These are phyloP conservation scores for Caradrina kadenii DNA, from an alignment of 2,888 invertebrate genomes.

Conservation along the genomic window DNA sequence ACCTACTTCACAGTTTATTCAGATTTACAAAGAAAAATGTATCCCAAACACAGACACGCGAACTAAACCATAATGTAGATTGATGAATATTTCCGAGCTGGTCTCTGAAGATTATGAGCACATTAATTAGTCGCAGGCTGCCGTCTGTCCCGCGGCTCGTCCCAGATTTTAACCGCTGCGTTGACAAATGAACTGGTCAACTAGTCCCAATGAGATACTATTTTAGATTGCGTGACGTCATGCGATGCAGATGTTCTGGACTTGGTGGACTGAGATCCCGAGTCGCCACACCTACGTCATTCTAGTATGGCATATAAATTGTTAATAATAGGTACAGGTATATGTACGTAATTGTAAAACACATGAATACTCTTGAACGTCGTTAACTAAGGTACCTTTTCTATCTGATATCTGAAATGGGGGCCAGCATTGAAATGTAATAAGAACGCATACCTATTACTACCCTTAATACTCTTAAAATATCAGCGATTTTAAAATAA, in stretches of 20 bases:
- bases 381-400: no score
- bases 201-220: slow-evolving; percentile 41
- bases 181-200: slow-evolving; percentile 58
- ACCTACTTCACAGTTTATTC: slow-evolving; percentile 37
- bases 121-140: slow-evolving; percentile 63
- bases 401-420: no score
- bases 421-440: no score
- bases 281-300: background rate
- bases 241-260: slow-evolving; percentile 2
- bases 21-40: slow-evolving; percentile 32
- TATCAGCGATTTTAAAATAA: no score
- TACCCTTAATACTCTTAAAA: no score
- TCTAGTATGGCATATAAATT: background rate
- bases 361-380: no score
- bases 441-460: no score
- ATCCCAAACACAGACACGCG: slow-evolving; percentile 37
- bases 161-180: slow-evolving; percentile 61
- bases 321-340: no score
- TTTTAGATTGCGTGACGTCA: slow-evolving; percentile 43
- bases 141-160: slow-evolving; percentile 58
- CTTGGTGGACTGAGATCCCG: background rate
- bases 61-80: slow-evolving; percentile 54
- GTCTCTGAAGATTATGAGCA: slow-evolving; percentile 56
- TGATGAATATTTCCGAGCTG: slow-evolving; percentile 58
- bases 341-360: no score